These are phyloP conservation scores for Pristionchus exspectatus DNA, from an alignment of 2,888 invertebrate genomes.

Conservation along the genomic window DNA sequence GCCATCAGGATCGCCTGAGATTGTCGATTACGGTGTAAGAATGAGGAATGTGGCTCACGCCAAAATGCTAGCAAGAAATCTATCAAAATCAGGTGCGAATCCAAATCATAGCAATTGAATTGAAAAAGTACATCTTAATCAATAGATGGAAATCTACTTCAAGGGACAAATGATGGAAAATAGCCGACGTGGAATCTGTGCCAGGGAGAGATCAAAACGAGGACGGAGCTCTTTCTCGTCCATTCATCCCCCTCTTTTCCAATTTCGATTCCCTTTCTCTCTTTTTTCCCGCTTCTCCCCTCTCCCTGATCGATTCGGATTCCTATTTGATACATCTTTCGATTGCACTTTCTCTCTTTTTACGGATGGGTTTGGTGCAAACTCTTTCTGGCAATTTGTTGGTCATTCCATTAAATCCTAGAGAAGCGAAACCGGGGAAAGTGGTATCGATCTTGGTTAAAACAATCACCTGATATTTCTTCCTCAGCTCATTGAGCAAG, in stretches of 20 bases:
- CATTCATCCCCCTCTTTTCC: conserved; percentile 13
- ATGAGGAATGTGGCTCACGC: background rate
- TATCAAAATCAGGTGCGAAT: too few relatives aligned
- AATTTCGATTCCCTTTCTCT: conserved; percentile 13
- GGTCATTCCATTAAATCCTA: too few relatives aligned
- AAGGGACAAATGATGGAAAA: background rate
- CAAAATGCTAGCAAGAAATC: too few relatives aligned
- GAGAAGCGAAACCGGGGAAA: background rate
- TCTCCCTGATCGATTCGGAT: conserved; percentile 46
- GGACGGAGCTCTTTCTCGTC: conserved; percentile 22
- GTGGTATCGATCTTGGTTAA: background rate
- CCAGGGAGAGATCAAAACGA: conserved; percentile 27
- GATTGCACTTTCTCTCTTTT: too few relatives aligned
- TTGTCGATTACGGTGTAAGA: conserved; percentile 87
- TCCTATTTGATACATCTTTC: background rate
- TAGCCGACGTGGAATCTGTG: conserved; percentile 43
- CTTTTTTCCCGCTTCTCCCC: background rate
- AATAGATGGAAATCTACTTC: too few relatives aligned
- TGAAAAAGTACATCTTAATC: too few relatives aligned
- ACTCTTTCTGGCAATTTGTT: too few relatives aligned
- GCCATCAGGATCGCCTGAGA: conserved; percentile 91
- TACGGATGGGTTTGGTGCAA: too few relatives aligned
- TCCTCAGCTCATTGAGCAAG: conserved; percentile 70
- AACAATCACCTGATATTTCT: conserved; percentile 70
- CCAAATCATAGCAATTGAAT: too few relatives aligned